These are phyloP conservation scores for Jordanella pulchra DNA, from an alignment of 2,797 vertebrate genomes.

Conservation along the genomic window DNA sequence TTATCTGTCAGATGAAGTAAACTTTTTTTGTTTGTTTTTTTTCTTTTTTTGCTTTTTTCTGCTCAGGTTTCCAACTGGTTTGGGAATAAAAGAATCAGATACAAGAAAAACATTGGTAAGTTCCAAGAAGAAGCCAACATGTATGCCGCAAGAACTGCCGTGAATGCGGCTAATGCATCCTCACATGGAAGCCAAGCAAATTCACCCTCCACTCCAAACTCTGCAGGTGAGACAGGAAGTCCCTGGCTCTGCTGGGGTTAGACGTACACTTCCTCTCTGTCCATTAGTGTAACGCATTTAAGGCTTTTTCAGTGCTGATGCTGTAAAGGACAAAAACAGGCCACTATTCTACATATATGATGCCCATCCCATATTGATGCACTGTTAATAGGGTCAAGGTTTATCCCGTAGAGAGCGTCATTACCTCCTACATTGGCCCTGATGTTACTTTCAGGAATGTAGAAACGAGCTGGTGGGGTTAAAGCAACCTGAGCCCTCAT, in stretches of 20 bases:
- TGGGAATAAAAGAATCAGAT: constrained; percentile 99
- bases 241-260: constrained; percentile 64
- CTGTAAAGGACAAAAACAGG: constrained; percentile 32
- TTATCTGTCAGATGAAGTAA: too few relatives aligned
- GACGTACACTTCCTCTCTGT: constrained; percentile 63
- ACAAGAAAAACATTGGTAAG: constrained; percentile 99
- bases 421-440: constrained; percentile 7
- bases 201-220: constrained; percentile 99
- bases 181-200: constrained; percentile 99
- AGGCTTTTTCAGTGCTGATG: constrained; percentile 45
- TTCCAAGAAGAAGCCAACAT: constrained; percentile 99
- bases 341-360: constrained; percentile 26
- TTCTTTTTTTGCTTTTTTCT: constrained; percentile 61
- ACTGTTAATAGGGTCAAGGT: constrained; percentile 21
- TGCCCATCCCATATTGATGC: constrained; percentile 34
- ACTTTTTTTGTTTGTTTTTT: constrained; percentile 40
- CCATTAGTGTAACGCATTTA: constrained; percentile 40
- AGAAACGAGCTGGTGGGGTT: constrained; percentile 46
- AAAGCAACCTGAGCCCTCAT: constrained; percentile 66
- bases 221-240: constrained; percentile 92
- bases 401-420: constrained; percentile 25
- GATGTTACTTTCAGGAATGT: neutral
- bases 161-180: constrained; percentile 95
- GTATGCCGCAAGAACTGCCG: constrained; percentile 99
- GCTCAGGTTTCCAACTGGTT: constrained; percentile 99